Evolutionary conservation across 2,797 vertebrate species (phyloP).

Genomic region (Peromyscus nudipes): DNA sequence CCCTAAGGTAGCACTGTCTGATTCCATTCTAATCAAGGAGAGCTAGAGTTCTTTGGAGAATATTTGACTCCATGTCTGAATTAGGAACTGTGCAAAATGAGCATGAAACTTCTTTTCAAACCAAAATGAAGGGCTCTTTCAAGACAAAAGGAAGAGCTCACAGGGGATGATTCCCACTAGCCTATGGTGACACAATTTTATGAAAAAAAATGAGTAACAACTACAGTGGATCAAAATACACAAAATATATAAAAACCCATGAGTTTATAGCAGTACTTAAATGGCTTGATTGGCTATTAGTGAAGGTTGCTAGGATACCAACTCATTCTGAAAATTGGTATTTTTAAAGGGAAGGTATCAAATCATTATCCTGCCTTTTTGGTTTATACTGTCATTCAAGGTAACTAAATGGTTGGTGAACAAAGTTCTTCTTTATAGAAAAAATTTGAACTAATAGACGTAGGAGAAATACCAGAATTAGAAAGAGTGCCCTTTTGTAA

Average conservation of each 20-base stretch:
- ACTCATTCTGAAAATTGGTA: constrained; percentile 69
- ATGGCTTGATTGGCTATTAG: constrained; percentile 38
- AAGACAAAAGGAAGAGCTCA: constrained; percentile 37
- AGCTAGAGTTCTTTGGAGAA: constrained; percentile 56
- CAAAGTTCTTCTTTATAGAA: constrained; percentile 64
- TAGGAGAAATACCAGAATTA: constrained; percentile 55
- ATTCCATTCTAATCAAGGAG: constrained; percentile 21
- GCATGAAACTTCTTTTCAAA: constrained; percentile 37
- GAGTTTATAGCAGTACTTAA: constrained; percentile 45
- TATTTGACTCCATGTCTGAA: not conserved
- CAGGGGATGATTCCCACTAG: not conserved
- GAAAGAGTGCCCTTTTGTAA: constrained; percentile 50
- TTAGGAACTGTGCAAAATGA: constrained; percentile 3
- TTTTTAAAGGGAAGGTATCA: constrained; percentile 60
- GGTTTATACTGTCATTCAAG: constrained; percentile 53
- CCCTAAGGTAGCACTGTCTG: not conserved
- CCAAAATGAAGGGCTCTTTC: not conserved
- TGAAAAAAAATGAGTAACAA: constrained; percentile 60
- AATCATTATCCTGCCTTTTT: constrained; percentile 63
- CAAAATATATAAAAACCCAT: constrained; percentile 62
- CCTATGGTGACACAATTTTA: constrained; percentile 47
- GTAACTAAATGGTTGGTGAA: constrained; percentile 61
- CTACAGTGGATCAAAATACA: constrained; percentile 53
- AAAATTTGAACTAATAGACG: constrained; percentile 62
- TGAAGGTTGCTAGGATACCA: constrained; percentile 73